A percentile compares a stretch with the other conserved stretches of the same genome.
Conservation (phyloP, 2,797 vertebrate genomes). For the Mallotus villosus region DNA sequence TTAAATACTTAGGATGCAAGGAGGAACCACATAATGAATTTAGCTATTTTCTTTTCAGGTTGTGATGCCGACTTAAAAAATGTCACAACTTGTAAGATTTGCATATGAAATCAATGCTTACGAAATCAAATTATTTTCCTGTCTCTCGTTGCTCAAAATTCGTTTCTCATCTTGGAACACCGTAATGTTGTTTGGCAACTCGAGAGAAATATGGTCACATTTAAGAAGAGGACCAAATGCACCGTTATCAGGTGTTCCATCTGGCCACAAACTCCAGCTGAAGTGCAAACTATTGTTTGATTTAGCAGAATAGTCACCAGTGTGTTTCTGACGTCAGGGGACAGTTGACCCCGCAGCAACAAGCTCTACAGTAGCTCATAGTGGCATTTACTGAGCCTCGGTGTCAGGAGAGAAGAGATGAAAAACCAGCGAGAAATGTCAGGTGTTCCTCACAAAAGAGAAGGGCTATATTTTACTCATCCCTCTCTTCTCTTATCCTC, state of each 20-base stretch:
- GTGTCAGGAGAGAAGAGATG: conserved; percentile 49
- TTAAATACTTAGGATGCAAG: too few species aligned
- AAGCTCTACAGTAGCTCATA: neutral
- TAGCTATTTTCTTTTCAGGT: too few species aligned
- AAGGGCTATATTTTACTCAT: conserved; percentile 62
- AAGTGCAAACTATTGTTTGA: neutral
- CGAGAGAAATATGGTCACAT: too few species aligned
- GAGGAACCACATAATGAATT: too few species aligned
- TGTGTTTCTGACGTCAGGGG: neutral
- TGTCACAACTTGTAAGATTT: too few species aligned
- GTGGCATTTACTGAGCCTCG: conserved; percentile 61
- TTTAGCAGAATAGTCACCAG: neutral
- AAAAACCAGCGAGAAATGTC: conserved; percentile 67
- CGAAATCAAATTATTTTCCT: too few species aligned
- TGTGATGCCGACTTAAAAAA: too few species aligned
- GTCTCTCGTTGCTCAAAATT: too few species aligned
- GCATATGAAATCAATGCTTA: too few species aligned
- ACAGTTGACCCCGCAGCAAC: conserved; percentile 6
- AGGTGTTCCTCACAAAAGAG: conserved; percentile 54
- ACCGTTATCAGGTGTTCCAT: neutral
- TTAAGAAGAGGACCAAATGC: too few species aligned
- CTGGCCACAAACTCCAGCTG: neutral
- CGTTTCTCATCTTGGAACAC: too few species aligned
- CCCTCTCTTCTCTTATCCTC: conserved; percentile 39
- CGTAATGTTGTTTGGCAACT: too few species aligned